phyloP scores from a whole-genome alignment of 1,140 invertebrate genomes.

The Episyrphus balteatus region DNA sequence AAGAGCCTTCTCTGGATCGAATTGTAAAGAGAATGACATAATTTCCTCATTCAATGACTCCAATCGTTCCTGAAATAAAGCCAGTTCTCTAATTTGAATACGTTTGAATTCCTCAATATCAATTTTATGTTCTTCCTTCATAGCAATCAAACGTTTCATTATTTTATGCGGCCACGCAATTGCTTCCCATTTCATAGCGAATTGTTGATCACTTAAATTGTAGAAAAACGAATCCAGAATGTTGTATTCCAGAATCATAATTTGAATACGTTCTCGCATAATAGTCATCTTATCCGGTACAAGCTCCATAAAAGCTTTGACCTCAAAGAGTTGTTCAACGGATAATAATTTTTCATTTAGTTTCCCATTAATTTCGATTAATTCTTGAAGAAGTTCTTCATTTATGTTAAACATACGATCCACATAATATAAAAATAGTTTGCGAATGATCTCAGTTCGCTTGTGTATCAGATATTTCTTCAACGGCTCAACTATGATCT shows the following conservation, averaged over 20 bases:
- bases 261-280: conserved; percentile 21
- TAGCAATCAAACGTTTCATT: conserved; percentile 15
- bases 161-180: conserved; percentile 33
- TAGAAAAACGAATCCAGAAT: conserved; percentile 32
- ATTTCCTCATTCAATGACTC: conserved; percentile 31
- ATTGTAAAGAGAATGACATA: conserved; percentile 24
- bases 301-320: conserved; percentile 16
- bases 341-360: conserved; percentile 20
- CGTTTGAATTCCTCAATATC: conserved; percentile 32
- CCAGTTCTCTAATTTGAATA: conserved; percentile 22
- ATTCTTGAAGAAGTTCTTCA: conserved; percentile 17
- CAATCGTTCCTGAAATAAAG: conserved; percentile 26
- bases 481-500: conserved; percentile 23
- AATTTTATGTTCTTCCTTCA: conserved; percentile 28
- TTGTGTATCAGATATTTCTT: conserved; percentile 28
- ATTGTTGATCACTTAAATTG: conserved; percentile 27
- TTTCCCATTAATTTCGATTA: conserved; percentile 13
- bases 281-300: conserved; percentile 26
- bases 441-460: conserved; percentile 20
- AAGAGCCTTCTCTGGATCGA: conserved; percentile 21
- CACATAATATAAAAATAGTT: conserved; percentile 29
- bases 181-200: conserved; percentile 31
- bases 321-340: conserved; percentile 29
- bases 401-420: conserved; percentile 31
- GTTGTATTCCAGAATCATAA: conserved; percentile 34